A percentile compares a stretch with the other conserved stretches of the same genome.
Evolutionary conservation across 2,113 vertebrate species (phyloP).

Genomic region (Sinocyclocheilus maitianheensis): DNA sequence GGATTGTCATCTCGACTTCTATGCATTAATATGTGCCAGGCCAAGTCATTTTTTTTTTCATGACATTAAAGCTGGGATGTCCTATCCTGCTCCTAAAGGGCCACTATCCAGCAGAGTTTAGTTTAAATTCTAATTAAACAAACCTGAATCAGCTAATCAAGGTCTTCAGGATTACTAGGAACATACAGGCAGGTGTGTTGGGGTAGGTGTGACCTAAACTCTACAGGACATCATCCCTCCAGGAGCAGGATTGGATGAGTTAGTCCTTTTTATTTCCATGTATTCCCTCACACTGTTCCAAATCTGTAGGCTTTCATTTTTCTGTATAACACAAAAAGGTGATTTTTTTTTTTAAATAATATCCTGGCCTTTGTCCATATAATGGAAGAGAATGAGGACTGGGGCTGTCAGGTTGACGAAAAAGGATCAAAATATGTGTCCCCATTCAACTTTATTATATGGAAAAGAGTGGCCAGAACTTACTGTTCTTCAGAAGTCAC

Average conservation of each 20-base stretch:
- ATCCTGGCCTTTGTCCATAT: not conserved
- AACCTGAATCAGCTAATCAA: not conserved
- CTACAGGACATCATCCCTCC: not conserved
- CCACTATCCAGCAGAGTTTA: not conserved
- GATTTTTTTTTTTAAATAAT: not conserved
- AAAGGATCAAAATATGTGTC: not conserved
- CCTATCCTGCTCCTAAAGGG: too few species aligned
- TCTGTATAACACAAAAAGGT: not conserved
- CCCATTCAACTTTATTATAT: too few species aligned
- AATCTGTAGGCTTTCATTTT: not conserved
- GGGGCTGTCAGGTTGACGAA: not conserved
- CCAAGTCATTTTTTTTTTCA: not conserved
- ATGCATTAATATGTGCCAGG: not conserved
- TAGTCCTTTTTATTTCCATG: not conserved
- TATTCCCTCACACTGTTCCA: not conserved
- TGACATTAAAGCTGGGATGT: not conserved
- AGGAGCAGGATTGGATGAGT: not conserved
- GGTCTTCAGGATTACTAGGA: not conserved
- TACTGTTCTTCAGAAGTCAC: not conserved
- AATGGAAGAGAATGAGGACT: not conserved
- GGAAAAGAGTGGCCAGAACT: not conserved
- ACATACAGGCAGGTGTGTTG: not conserved
- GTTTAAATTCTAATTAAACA: not conserved
- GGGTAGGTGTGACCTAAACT: not conserved
- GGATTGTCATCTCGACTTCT: not conserved